Evolutionary conservation across 2,888 invertebrate species (phyloP).

Genomic region (Eupithecia pulchellata): DNA sequence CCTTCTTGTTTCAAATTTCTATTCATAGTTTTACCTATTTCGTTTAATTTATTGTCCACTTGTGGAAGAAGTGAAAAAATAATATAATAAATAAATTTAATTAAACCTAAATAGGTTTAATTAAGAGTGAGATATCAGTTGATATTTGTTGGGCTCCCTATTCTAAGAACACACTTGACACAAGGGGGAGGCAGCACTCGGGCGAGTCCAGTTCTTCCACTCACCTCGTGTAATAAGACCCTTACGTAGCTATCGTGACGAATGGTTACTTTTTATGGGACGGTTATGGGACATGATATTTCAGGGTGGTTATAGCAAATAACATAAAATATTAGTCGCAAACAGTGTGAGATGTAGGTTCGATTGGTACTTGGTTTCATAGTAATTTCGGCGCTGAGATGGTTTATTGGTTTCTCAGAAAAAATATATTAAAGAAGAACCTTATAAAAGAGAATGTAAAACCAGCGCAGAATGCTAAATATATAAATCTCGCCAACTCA

Average conservation of each 20-base stretch:
- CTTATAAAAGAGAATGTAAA: too few relatives aligned
- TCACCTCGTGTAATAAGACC: neutral
- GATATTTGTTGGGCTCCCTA: neutral
- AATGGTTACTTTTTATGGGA: constrained; percentile 31
- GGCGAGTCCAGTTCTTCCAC: neutral
- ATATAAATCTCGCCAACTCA: too few relatives aligned
- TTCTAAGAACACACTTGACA: neutral
- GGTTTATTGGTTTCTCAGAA: neutral
- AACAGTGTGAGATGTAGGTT: neutral
- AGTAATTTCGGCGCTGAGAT: neutral
- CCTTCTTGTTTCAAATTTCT: too few relatives aligned
- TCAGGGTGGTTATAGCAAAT: constrained; percentile 15
- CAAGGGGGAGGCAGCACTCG: neutral
- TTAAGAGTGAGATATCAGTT: too few relatives aligned
- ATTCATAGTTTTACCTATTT: too few relatives aligned
- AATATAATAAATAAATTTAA: too few relatives aligned
- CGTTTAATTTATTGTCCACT: too few relatives aligned
- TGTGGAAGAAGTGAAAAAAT: too few relatives aligned
- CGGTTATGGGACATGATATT: constrained; percentile 24
- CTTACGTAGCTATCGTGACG: constrained; percentile 26
- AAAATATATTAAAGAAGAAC: neutral
- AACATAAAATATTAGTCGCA: constrained; percentile 11
- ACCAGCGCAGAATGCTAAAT: neutral
- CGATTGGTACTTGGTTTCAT: neutral
- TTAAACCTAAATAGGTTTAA: too few relatives aligned